Base-by-base conservation (phyloP, 2,113 vertebrate genomes). In the Phyllostomus discolor region DNA sequence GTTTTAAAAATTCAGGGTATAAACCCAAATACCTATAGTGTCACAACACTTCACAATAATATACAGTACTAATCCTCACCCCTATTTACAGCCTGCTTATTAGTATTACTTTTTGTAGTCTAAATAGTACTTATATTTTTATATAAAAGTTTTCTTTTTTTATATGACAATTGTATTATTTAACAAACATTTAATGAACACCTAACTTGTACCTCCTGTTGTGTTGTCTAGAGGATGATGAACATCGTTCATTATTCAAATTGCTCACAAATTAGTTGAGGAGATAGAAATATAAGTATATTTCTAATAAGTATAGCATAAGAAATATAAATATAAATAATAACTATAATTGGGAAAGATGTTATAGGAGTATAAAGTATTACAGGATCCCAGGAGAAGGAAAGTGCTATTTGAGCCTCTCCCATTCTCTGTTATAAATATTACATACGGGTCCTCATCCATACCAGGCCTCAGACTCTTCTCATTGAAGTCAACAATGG, bases 181-280 rank as follows among this genome's bases (percentile, higher is more conserved):
- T 94, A 75, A 81, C 24, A 86, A 96, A 54, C 5, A 72, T 89
- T 90, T 89, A 57, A 73, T 64, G 57, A 89, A 4, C 26, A 66
- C 43, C 46, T 95, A 50, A 2, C 64, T 26, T 52, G 19, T 76
- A 1, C 41, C 14, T 67, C 12, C 1, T 67, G 7, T 66, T 83
- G 9, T 93, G 35, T 33, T 92, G 31, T 62, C 7, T 28, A 85
- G 41, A 79, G 5, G 22, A 38, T 79, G 41, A 79, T 54, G 26
- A 59, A 67, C 10, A 20, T 19, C 7, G 28, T 16, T 84, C 26
- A 83, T 38, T 20, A 24, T 94, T 85, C 33, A 75, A 48, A 70
- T 8, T 76, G 54, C 48, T 87, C 73, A 91, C 12, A 48, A 17
- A 50, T 50, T 84, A 90, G 72, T 33, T 87, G 26, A 87, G 31